These are phyloP conservation scores for Listronotus bonariensis DNA, from an alignment of 1,140 invertebrate species.

Conservation along the genomic window DNA sequence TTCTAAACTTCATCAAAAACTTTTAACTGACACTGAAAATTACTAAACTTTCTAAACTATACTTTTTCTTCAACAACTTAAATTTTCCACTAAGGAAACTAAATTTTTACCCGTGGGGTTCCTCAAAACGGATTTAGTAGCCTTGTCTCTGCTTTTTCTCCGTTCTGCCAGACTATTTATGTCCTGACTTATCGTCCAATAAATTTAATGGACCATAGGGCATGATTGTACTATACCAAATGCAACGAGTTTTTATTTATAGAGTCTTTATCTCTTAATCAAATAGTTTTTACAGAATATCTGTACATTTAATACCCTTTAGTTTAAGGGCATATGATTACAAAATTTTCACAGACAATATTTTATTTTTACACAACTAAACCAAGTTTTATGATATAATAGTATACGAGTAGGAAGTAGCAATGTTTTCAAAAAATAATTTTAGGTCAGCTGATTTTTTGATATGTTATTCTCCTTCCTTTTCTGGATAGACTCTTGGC, in stretches of 20 bases:
- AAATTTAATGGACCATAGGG: conserved; percentile 42
- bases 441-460: no score
- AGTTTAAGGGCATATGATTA: no score
- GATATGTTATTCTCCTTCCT: no score
- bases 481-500: no score
- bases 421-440: no score
- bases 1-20: no score
- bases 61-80: conserved; percentile 1
- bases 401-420: no score
- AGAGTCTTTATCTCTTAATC: conserved; percentile 6
- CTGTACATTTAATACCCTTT: no score
- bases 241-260: conserved; percentile 16
- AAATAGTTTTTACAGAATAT: no score
- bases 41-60: conserved; percentile 4
- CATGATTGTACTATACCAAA: conserved; percentile 31
- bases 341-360: no score
- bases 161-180: conserved; percentile 34
- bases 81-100: conserved; percentile 16
- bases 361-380: no score
- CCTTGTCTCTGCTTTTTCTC: conserved; percentile 33
- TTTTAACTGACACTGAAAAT: not conserved
- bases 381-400: no score
- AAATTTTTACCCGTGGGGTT: conserved; percentile 19
- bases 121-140: conserved; percentile 32
- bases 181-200: conserved; percentile 40